Conservation (phyloP, 92 coral and sea anemone genomes). For the Phenganax marumi region DNA sequence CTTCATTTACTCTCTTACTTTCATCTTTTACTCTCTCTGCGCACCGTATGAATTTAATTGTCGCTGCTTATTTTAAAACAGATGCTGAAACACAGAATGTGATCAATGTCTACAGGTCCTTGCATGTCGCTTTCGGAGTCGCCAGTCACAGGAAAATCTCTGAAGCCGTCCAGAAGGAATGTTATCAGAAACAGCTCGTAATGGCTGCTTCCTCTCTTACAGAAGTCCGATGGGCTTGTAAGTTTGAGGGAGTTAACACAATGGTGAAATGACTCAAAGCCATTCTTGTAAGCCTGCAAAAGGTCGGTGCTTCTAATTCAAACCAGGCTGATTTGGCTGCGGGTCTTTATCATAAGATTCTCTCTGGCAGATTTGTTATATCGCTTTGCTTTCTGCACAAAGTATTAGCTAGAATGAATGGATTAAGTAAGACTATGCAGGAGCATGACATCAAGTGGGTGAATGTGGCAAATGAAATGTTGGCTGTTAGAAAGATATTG, state of each 20-base stretch:
- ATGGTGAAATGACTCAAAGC: constrained; percentile 24
- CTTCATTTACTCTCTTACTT: background rate
- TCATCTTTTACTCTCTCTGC: background rate
- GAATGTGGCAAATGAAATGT: constrained; percentile 12
- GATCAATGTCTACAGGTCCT: constrained; percentile 3
- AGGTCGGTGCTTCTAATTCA: constrained; percentile 19
- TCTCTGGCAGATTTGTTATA: constrained; percentile 22
- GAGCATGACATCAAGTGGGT: constrained; percentile 23
- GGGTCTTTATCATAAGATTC: constrained; percentile 33
- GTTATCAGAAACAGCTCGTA: constrained; percentile 23
- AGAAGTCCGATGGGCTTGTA: constrained; percentile 28
- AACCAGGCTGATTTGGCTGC: constrained; percentile 31
- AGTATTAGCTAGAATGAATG: background rate
- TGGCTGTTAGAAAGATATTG: constrained; percentile 35
- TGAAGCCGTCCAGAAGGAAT: constrained; percentile 15
- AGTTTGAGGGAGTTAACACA: constrained; percentile 26
- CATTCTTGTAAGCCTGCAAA: constrained; percentile 28
- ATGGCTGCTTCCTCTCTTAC: constrained; percentile 30
- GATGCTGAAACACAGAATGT: constrained; percentile 11
- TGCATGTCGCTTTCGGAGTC: background rate
- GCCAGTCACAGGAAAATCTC: constrained; percentile 30
- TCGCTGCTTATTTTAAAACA: constrained; percentile 7
- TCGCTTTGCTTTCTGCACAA: constrained; percentile 30
- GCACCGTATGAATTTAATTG: constrained; percentile 9
- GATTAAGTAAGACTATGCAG: constrained; percentile 30